Conservation (phyloP, 2,113 vertebrate species). For the Numida meleagris region DNA sequence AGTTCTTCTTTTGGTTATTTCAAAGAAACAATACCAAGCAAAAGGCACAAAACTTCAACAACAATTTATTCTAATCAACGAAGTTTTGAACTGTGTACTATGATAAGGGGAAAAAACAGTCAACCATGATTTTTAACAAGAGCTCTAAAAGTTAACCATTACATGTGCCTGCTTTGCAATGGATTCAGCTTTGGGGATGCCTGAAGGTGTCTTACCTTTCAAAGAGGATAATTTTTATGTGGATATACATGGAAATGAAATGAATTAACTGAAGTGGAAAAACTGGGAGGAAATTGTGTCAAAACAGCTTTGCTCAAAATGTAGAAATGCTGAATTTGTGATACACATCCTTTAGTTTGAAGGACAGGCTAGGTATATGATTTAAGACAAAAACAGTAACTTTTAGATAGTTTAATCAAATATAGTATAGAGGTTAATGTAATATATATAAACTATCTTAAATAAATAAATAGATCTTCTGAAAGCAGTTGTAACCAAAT, state of each 20-base stretch:
- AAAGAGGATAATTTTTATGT: background rate
- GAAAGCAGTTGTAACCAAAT: background rate
- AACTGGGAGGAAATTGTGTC: constrained; percentile 8
- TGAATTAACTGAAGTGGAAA: constrained; percentile 12
- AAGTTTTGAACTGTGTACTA: background rate
- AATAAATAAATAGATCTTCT: background rate
- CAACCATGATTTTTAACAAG: background rate
- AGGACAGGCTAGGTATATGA: background rate
- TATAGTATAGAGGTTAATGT: background rate
- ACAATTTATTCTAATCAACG: background rate
- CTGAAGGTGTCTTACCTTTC: constrained; percentile 23
- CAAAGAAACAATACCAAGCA: background rate
- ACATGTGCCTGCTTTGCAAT: background rate
- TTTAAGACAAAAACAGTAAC: background rate
- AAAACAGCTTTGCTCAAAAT: constrained; percentile 22
- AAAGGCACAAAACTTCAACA: background rate
- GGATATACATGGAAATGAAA: background rate
- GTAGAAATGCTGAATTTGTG: background rate
- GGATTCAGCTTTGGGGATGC: background rate
- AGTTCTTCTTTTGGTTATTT: background rate
- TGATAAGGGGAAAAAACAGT: background rate
- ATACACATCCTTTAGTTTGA: background rate
- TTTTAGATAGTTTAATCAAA: background rate
- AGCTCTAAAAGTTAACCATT: background rate
- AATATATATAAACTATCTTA: background rate